Evolutionary conservation across 2,797 vertebrate species (phyloP).

Genomic region (Lepus oiostolus): DNA sequence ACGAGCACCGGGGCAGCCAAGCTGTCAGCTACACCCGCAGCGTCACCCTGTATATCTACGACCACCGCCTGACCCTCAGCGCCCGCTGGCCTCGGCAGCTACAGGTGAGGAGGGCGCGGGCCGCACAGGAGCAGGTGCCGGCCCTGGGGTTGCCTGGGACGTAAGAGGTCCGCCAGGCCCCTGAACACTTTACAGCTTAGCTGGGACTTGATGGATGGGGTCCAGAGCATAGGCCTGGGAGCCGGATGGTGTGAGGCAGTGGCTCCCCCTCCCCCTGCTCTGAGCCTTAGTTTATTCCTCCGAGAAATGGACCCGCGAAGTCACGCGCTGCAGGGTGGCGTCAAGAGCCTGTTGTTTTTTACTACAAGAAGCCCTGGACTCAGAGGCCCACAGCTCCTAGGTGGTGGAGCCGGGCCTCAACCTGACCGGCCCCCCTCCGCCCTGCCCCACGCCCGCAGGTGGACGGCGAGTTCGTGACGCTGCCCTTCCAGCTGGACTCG

Average conservation of each 20-base stretch:
- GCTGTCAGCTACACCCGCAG: slow-evolving; percentile 89
- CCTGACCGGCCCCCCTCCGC: neutral
- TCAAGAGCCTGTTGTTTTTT: neutral
- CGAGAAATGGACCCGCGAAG: neutral
- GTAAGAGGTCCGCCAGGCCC: neutral
- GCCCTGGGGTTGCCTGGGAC: neutral
- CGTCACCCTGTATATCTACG: slow-evolving; percentile 87
- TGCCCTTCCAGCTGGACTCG: slow-evolving; percentile 83
- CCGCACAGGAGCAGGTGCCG: neutral
- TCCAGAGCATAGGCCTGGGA: neutral
- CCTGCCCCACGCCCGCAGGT: slow-evolving; percentile 82
- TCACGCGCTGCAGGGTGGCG: neutral
- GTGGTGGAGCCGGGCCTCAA: neutral
- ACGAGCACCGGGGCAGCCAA: slow-evolving; percentile 89
- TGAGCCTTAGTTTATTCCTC: neutral
- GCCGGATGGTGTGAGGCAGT: too few species aligned
- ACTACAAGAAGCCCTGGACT: too few species aligned
- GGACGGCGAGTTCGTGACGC: slow-evolving; percentile 79
- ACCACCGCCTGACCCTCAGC: slow-evolving; percentile 86
- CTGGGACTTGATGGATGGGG: neutral
- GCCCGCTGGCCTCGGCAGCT: slow-evolving; percentile 87
- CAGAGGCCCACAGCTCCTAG: neutral
- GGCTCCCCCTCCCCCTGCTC: neutral
- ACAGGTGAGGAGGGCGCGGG: slow-evolving; percentile 85
- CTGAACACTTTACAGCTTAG: neutral